phyloP scores from a whole-genome alignment of 2,888 invertebrate genomes.

The Campaea margaritaria region DNA sequence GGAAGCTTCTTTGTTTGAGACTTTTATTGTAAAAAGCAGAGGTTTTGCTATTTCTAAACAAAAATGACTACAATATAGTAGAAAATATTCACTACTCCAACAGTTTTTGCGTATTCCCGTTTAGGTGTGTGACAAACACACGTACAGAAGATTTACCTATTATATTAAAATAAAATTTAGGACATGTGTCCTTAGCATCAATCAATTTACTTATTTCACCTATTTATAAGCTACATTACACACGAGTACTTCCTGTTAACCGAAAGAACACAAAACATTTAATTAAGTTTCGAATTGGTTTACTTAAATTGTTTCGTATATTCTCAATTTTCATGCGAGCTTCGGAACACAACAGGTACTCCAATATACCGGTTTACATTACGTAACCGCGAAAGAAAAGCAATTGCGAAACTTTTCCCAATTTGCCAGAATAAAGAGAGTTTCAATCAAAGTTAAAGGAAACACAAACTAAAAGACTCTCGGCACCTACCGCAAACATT shows the following conservation, averaged over 20 bases:
- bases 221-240: not conserved
- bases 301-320: slow-evolving; percentile 31
- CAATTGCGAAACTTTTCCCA: slow-evolving; percentile 76
- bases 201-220: too few relatives aligned
- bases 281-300: slow-evolving; percentile 31
- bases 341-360: slow-evolving; percentile 27
- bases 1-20: too few relatives aligned
- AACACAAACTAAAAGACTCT: slow-evolving; percentile 52
- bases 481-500: slow-evolving; percentile 38
- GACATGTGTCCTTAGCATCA: not conserved
- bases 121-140: too few relatives aligned
- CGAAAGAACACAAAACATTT: slow-evolving; percentile 29
- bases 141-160: too few relatives aligned
- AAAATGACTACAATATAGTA: too few relatives aligned
- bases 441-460: slow-evolving; percentile 56
- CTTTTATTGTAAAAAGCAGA: too few relatives aligned
- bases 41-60: too few relatives aligned
- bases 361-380: slow-evolving; percentile 40
- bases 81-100: too few relatives aligned
- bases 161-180: too few relatives aligned
- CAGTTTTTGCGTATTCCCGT: too few relatives aligned
- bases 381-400: slow-evolving; percentile 66
- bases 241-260: slow-evolving; percentile 8
- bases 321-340: slow-evolving; percentile 25
- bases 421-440: slow-evolving; percentile 80